A percentile compares a stretch with the other conserved stretches of the same genome.
Evolutionary conservation across 2,113 vertebrate species (phyloP).

Genomic region (Caloenas nicobarica): DNA sequence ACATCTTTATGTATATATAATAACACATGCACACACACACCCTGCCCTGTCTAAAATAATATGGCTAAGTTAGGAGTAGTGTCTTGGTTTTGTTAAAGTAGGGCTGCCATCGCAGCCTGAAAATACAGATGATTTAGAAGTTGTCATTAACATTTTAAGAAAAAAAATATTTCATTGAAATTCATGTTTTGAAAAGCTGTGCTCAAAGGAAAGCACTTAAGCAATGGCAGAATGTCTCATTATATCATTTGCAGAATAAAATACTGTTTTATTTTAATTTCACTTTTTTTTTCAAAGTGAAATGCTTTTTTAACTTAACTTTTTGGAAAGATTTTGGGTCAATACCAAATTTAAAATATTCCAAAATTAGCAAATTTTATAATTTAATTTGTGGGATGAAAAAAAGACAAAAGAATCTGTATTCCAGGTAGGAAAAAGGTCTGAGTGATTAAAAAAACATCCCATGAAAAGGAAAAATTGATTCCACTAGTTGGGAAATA

Average conservation of each 20-base stretch:
- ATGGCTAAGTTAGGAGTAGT: not conserved
- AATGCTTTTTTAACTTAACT: not conserved
- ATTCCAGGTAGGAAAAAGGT: not conserved
- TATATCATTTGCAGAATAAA: not conserved
- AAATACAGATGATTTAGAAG: not conserved
- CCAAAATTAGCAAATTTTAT: not conserved
- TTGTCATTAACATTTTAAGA: not conserved
- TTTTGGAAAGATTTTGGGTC: not conserved
- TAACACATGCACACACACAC: slow-evolving; percentile 18
- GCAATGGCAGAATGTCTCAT: not conserved
- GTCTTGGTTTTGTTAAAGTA: not conserved
- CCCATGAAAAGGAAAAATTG: not conserved
- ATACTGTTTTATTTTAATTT: not conserved
- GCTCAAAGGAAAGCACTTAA: not conserved
- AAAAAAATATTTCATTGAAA: not conserved
- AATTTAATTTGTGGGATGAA: not conserved
- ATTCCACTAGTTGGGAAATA: not conserved
- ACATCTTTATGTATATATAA: slow-evolving; percentile 50
- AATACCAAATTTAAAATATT: not conserved
- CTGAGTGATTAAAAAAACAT: not conserved
- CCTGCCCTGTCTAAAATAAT: slow-evolving; percentile 11
- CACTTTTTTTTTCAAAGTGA: not conserved
- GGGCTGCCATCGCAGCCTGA: not conserved
- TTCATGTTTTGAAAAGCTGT: not conserved
- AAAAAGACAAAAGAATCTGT: not conserved